Evolutionary conservation across 2,797 vertebrate species (phyloP), one percentile per base, ranked within the genome.

Genomic region (Microctenopoma steveboyesi): DNA sequence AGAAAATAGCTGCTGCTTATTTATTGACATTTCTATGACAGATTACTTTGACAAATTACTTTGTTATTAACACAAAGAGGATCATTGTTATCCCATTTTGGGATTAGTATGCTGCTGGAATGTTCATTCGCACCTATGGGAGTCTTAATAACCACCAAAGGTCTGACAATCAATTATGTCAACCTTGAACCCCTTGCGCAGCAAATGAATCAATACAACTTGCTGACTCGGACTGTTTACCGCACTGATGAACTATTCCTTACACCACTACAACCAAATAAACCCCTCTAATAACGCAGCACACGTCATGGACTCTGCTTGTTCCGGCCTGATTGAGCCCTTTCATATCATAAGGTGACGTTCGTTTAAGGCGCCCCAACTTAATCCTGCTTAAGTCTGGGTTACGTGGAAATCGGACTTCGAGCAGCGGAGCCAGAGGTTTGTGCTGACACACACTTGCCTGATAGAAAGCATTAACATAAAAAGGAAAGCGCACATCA

Each of bases 361-460:
- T 86, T 89, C 85, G 88, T 89, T 90, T 78, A 69, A 88, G 74
- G 82, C 46, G 9, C 79, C 64, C 75, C 54, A 52, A 74, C 87
- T 81, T 91, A 92, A 92, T 92, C 89, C 87, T 82, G 70, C 80
- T 90, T 86, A 89, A 87, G 77, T 83, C 78, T 35, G 86, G 73
- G 64, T 86, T 81, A 88, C 83, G 83, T 81, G 72, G 74, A 78
- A 82, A 88, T 86, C 73, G 25, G 74, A 87, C 72, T 76, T 76
- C 39, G 64, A 84, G 87, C 70, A 13, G 64, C 47, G 59, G 69
- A 75, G 74, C 15, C 7, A 61, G 74, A 76, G 46, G 68, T 90
- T 88, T 88, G 60, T 87, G 90, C 89, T 92, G 90, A 91, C 86
- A 54, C 75, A 79, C 25, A 22, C 64, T 74, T 54, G 68, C 70